Evolutionary conservation across 2,888 invertebrate genomes (phyloP).

Genomic region (Melieria picta): DNA sequence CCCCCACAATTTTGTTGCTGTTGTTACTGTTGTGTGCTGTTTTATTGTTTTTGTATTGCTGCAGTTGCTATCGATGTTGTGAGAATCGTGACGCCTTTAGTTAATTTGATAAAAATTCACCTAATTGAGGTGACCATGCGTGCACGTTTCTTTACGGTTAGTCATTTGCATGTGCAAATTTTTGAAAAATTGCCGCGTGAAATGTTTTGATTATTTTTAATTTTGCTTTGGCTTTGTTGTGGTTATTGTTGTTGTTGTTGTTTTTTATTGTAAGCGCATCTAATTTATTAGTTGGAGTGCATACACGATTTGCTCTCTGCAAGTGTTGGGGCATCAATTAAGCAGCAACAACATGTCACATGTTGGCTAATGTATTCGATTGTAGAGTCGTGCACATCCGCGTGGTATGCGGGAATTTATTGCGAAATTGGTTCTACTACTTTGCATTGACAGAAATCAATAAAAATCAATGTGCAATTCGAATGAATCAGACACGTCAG

Average conservation of each 20-base stretch:
- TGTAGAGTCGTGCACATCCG: too few relatives aligned
- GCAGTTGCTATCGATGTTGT: not conserved
- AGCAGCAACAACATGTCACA: too few relatives aligned
- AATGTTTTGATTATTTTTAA: not conserved
- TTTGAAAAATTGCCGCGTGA: not conserved
- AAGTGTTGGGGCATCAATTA: too few relatives aligned
- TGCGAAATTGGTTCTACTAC: too few relatives aligned
- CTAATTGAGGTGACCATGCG: constrained; percentile 20
- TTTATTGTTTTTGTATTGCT: not conserved
- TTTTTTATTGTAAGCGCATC: not conserved
- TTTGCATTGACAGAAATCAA: too few relatives aligned
- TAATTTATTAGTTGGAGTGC: too few relatives aligned
- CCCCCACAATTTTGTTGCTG: not conserved
- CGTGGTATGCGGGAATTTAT: too few relatives aligned
- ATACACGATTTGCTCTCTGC: too few relatives aligned
- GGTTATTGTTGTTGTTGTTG: not conserved
- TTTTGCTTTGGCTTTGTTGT: not conserved
- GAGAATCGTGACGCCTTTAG: constrained; percentile 32
- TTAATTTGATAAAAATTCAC: constrained; percentile 16
- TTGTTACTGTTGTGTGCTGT: constrained; percentile 6
- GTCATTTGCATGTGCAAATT: not conserved
- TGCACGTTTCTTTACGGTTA: not conserved
- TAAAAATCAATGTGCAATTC: too few relatives aligned
- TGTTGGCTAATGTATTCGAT: too few relatives aligned
- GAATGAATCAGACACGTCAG: too few relatives aligned